Percentiles rank a stretch among this genome's conserved stretches.
Evolutionary conservation across 2,797 vertebrate species (phyloP).

Genomic region (Cossypha dichroa): DNA sequence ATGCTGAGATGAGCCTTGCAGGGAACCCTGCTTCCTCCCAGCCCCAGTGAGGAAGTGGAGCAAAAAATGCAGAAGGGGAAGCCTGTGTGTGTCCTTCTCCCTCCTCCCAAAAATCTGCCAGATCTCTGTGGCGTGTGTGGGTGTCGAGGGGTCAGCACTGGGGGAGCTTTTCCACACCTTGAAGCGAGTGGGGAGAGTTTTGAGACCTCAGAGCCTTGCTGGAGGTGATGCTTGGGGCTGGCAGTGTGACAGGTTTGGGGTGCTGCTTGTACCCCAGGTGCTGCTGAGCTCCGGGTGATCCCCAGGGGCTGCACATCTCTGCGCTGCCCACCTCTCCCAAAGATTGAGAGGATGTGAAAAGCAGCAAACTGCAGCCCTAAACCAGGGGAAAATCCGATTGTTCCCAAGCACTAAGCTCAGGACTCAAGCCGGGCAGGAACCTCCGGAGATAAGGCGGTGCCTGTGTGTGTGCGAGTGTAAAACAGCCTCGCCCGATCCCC

Average conservation of each 20-base stretch:
- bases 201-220: neutral
- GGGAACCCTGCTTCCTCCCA: neutral
- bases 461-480: neutral
- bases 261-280: fast-evolving
- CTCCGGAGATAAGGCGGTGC: neutral
- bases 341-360: neutral
- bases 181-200: fast-evolving
- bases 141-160: neutral
- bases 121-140: fast-evolving
- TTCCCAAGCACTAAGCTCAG: neutral
- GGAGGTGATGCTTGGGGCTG: neutral
- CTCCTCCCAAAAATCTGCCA: neutral
- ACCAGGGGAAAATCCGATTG: neutral
- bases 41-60: fast-evolving
- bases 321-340: neutral
- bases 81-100: neutral
- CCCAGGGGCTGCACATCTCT: neutral
- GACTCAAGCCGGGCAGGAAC: neutral
- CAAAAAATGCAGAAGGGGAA: neutral
- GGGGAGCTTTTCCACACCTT: neutral
- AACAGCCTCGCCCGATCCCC: neutral
- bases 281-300: neutral
- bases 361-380: neutral
- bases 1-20: fast-evolving
- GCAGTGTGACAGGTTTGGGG: neutral